Evolutionary conservation across 1,140 invertebrate species (phyloP).

Genomic region (Trinorchestia longiramus): DNA sequence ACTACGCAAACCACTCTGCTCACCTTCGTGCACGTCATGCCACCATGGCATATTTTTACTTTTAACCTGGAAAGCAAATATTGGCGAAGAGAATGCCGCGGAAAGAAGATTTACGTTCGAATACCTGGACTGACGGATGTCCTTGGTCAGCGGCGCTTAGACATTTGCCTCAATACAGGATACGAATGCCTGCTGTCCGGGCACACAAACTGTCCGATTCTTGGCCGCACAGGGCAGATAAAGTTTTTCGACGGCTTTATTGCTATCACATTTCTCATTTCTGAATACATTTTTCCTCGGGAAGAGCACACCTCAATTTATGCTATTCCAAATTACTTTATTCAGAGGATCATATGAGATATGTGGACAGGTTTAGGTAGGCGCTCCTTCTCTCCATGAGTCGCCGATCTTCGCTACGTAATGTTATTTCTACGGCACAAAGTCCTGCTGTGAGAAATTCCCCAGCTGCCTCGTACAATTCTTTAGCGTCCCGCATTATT

Average conservation of each 20-base stretch:
- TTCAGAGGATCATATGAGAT: constrained; percentile 55
- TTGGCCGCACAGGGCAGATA: constrained; percentile 44
- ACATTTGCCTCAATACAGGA: constrained; percentile 45
- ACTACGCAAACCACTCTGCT: constrained; percentile 38
- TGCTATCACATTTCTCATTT: constrained; percentile 50
- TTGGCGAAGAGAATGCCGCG: constrained; percentile 16
- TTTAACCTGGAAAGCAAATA: constrained; percentile 47
- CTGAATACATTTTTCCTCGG: constrained; percentile 51
- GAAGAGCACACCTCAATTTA: constrained; percentile 52
- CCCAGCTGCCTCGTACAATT: constrained; percentile 25
- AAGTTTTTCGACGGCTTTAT: constrained; percentile 54
- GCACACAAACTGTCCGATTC: constrained; percentile 27
- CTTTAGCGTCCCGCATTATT: constrained; percentile 31
- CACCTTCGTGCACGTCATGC: constrained; percentile 22
- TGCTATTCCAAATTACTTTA: constrained; percentile 55
- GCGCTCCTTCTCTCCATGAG: not conserved
- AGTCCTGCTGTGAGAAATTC: not conserved
- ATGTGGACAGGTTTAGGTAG: constrained; percentile 50
- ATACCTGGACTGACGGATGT: constrained; percentile 53
- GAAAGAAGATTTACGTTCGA: constrained; percentile 51
- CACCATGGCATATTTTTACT: constrained; percentile 26
- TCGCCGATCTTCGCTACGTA: constrained; percentile 25
- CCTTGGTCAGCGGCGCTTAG: constrained; percentile 52
- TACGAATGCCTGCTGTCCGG: constrained; percentile 9
- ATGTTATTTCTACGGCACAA: constrained; percentile 41